phyloP scores from a whole-genome alignment of 1,140 invertebrate species.

The Aphis gossypii region DNA sequence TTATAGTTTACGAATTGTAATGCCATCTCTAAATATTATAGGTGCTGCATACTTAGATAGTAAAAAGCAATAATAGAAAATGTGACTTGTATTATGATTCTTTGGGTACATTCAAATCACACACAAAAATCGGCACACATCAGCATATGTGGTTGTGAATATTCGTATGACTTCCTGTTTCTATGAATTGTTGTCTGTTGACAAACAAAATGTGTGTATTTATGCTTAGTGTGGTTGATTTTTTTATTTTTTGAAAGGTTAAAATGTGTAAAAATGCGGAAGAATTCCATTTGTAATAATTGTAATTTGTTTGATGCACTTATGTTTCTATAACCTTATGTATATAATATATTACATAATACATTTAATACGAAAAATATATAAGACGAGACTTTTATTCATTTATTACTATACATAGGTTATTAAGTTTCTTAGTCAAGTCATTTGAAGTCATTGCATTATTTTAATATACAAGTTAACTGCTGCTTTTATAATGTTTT shows the following conservation, averaged over 20 bases:
- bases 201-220: not conserved
- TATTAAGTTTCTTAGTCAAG: too few relatives aligned
- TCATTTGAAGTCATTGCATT: too few relatives aligned
- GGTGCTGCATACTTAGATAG: not conserved
- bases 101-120: not conserved
- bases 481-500: too few relatives aligned
- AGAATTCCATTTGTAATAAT: not conserved
- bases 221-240: not conserved
- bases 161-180: slow-evolving; percentile 1
- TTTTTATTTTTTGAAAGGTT: slow-evolving; percentile 13
- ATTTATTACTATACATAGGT: too few relatives aligned
- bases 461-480: too few relatives aligned
- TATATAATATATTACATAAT: too few relatives aligned
- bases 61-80: not conserved
- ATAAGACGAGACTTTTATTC: too few relatives aligned
- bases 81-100: not conserved
- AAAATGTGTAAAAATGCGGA: not conserved
- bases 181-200: not conserved
- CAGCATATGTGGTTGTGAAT: not conserved
- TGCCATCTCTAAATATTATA: not conserved
- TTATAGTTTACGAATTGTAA: not conserved
- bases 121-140: too few relatives aligned
- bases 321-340: too few relatives aligned
- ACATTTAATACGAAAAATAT: too few relatives aligned
- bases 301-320: too few relatives aligned